These are phyloP conservation scores for Drosophila saltans DNA, from an alignment of 1,140 invertebrate species.

Conservation along the genomic window DNA sequence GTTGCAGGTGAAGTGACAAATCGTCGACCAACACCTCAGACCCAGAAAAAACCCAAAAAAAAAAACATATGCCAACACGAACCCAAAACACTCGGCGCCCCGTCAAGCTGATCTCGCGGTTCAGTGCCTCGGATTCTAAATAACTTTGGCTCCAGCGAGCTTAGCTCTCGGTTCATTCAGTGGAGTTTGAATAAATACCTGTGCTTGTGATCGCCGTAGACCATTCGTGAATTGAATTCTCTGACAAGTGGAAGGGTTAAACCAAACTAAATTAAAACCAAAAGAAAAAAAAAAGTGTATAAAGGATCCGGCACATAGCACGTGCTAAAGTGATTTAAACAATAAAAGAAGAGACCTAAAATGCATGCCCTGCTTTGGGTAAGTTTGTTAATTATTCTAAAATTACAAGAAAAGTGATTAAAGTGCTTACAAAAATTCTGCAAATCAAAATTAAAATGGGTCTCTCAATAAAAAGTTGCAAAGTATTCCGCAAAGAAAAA, in stretches of 20 bases:
- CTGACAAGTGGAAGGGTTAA: conserved; percentile 26
- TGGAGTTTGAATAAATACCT: conserved; percentile 68
- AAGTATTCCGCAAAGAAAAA: too few relatives aligned
- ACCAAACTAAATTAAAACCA: conserved; percentile 33
- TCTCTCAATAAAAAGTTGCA: too few relatives aligned
- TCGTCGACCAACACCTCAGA: conserved; percentile 37
- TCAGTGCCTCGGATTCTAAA: conserved; percentile 46
- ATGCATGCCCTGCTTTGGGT: conserved; percentile 11
- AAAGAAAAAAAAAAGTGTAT: too few relatives aligned
- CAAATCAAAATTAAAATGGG: not conserved
- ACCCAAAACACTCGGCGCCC: conserved; percentile 17
- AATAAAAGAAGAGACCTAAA: not conserved
- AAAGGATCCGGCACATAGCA: not conserved
- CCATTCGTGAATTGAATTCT: conserved; percentile 65
- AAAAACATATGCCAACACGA: conserved; percentile 56
- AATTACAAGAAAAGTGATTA: not conserved
- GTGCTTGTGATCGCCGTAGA: conserved; percentile 29
- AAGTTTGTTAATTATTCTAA: not conserved
- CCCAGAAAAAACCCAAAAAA: conserved; percentile 25
- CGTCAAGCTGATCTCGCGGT: conserved; percentile 41
- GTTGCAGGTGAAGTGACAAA: conserved; percentile 78
- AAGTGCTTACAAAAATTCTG: not conserved
- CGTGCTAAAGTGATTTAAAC: conserved; percentile 1
- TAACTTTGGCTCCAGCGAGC: conserved; percentile 29
- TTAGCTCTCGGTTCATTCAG: conserved; percentile 29